Evolutionary conservation across 2,888 invertebrate genomes (phyloP).

Genomic region (Phragmatobia fuliginosa): DNA sequence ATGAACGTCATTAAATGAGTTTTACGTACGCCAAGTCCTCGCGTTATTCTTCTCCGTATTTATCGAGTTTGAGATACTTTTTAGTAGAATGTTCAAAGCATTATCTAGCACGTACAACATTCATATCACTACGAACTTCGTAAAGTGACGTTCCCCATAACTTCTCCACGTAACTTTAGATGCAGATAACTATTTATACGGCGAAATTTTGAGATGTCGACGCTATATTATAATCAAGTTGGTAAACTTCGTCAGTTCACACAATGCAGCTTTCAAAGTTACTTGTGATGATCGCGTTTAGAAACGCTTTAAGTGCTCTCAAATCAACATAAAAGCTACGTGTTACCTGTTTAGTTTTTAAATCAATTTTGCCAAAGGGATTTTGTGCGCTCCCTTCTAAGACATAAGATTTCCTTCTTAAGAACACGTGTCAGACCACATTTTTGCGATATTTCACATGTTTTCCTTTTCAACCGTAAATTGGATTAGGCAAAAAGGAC

Average conservation of each 20-base stretch:
- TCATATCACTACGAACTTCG: not conserved
- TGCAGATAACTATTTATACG: conserved; percentile 14
- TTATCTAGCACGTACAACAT: not conserved
- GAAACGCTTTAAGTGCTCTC: conserved; percentile 14
- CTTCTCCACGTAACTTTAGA: conserved; percentile 15
- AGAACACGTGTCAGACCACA: conserved; percentile 45
- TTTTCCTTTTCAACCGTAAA: conserved; percentile 47
- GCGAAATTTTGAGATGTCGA: conserved; percentile 15
- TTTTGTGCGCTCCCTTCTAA: conserved; percentile 31
- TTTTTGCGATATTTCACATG: conserved; percentile 50
- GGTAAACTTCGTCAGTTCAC: conserved; percentile 15
- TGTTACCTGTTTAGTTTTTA: conserved; percentile 44
- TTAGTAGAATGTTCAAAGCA: not conserved
- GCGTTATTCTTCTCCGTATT: conserved; percentile 7
- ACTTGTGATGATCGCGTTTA: conserved; percentile 11
- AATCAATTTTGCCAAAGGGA: conserved; percentile 38
- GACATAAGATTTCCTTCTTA: conserved; percentile 41
- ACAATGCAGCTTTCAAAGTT: conserved; percentile 18
- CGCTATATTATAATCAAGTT: conserved; percentile 19
- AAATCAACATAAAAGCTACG: conserved; percentile 32
- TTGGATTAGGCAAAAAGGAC: conserved; percentile 45
- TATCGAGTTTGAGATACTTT: conserved; percentile 8
- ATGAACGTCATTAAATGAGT: conserved; percentile 41
- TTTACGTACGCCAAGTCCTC: conserved; percentile 32
- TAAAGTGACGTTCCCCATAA: conserved; percentile 9